Evolutionary conservation across 2,113 vertebrate species (phyloP), one percentile per base, ranked within the genome.

Genomic region (Oryzias javanicus): DNA sequence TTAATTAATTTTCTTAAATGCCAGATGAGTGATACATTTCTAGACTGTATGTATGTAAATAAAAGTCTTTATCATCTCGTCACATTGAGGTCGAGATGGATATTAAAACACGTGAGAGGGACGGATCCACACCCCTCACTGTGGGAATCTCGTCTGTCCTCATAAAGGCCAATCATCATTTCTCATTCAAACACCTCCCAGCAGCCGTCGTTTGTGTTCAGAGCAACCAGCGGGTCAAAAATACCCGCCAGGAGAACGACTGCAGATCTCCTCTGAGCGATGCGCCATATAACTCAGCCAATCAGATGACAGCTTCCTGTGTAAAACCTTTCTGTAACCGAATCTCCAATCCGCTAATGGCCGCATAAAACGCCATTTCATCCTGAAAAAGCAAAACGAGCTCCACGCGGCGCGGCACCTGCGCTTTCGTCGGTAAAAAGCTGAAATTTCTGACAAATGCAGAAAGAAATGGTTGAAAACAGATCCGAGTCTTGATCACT

Each of bases 371-470:
- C 41, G 42, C 63, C 60, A 14, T 78, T 72, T 65, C 50, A 49
- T 35, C 70, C 58, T 70, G 51, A 72, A 58, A 41, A 54, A 60
- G 58, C 22, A 64, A 54, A 55, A 59, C 63, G 56, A 4, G 61
- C 27, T 46, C 68, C 67, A 81, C 70, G 83, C 22, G 3, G 22
- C 2, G 22, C 22, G 22, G 22, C 22, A 91, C 87, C 57, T 88
- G 82, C 87, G 91, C 88, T 66, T 81, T 84, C 79, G 75, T 86
- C 81, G 90, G 89, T 86, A 92, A 86, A 85, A 91, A 91, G 91
- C 89, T 84, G 89, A 79, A 91, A 90, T 87, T 85, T 86, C 82
- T 90, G 87, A 90, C 91, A 92, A 93, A 90, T 8, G 86, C 90
- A 91, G 84, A 69, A 89, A 84, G 79, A 17, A n/a, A 25, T 22